Conservation (phyloP, 30 jellyfish, hydroid and myxozoan genomes). For the Turritopsis rubra region DNA sequence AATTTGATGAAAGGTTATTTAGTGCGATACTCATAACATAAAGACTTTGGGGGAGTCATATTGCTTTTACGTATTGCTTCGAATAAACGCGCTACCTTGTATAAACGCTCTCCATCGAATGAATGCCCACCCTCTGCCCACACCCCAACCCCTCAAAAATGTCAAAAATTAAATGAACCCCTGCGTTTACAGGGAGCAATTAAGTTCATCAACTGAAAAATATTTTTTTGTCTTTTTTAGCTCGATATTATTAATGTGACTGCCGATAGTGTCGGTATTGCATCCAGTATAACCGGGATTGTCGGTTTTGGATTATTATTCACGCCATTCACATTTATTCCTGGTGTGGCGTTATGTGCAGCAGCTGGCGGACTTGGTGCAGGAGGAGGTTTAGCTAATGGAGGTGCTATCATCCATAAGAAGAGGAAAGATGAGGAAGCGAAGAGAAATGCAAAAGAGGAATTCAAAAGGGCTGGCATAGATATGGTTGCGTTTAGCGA, state of each 20-base stretch:
- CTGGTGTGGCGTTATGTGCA: background rate
- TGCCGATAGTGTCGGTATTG: background rate
- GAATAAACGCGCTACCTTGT: too few species aligned
- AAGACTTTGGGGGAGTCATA: too few species aligned
- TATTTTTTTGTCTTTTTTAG: background rate
- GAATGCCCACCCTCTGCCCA: too few species aligned
- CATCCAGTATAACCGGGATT: background rate
- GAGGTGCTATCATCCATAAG: background rate
- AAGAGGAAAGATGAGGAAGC: background rate
- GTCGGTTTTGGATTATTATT: background rate
- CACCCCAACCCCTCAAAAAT: too few species aligned
- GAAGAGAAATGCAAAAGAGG: background rate
- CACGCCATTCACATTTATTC: background rate
- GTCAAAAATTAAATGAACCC: too few species aligned
- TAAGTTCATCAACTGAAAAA: too few species aligned
- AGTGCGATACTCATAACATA: too few species aligned
- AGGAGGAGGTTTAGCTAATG: background rate
- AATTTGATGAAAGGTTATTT: too few species aligned
- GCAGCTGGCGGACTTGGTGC: background rate
- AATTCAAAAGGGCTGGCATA: background rate
- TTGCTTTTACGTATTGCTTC: too few species aligned
- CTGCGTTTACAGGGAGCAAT: too few species aligned
- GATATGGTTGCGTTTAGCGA: background rate
- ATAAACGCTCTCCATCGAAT: too few species aligned
- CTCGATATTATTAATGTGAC: background rate